phyloP scores from a whole-genome alignment of 1,140 invertebrate species.

The Mizuhopecten yessoensis region DNA sequence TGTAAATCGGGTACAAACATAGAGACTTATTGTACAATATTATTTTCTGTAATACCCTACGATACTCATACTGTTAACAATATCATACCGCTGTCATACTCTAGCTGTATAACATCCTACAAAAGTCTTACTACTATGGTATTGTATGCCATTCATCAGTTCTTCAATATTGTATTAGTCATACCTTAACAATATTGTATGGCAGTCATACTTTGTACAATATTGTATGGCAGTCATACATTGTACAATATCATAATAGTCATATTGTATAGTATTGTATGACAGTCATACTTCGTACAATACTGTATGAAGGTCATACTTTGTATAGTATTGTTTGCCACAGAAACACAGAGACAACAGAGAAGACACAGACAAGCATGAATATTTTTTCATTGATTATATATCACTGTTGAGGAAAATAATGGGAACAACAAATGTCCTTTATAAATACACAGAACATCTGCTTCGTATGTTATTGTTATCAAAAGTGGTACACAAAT shows the following conservation, averaged over 20 bases:
- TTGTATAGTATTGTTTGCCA: neutral
- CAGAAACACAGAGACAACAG: conserved; percentile 36
- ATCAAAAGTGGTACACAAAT: neutral
- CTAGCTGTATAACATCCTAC: too few relatives aligned
- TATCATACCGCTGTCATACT: too few relatives aligned
- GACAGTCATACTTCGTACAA: neutral
- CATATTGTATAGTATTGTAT: neutral
- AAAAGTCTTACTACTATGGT: too few relatives aligned
- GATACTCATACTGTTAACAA: too few relatives aligned
- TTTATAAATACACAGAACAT: neutral
- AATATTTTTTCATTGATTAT: neutral
- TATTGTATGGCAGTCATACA: neutral
- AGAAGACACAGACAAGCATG: neutral
- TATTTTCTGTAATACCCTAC: too few relatives aligned
- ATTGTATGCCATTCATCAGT: too few relatives aligned
- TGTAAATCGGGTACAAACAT: too few relatives aligned
- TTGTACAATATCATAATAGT: neutral
- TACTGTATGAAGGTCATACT: neutral
- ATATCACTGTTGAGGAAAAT: conserved; percentile 26
- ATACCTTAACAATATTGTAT: neutral
- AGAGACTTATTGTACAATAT: too few relatives aligned
- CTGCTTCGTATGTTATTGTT: neutral
- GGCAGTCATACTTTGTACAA: neutral
- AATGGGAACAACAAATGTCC: neutral
- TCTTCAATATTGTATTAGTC: neutral